Evolutionary conservation across 2,113 vertebrate genomes (phyloP), one percentile per base, ranked within the genome.

Genomic region (Stigmatopora nigra): DNA sequence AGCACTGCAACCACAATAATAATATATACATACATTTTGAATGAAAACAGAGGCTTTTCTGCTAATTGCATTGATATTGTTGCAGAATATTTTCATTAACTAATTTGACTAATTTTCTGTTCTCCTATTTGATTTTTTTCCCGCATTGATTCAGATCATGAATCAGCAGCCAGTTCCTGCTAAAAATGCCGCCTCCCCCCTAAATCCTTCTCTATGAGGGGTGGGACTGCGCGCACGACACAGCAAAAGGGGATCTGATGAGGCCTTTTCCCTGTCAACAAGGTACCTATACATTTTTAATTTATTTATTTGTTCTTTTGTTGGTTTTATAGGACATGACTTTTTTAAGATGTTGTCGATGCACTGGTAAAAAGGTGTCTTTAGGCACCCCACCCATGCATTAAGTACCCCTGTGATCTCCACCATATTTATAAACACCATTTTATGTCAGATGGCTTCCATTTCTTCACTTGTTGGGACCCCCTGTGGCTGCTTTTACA

Each of bases 261-360:
- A 72, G 71, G 69, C 66, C 65, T 80, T 80, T 45, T 13, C 81
- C 72, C 72, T 79, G 69, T 51, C 63, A 67, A 82, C 72, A 64
- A 89, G 90, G 89, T 90, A 89, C 84, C 87, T 53, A 53, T 53
- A 20, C 51, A 20, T 41, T 41, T 31, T 14, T 25, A 31, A 9
- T 55, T 22, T 14, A 20, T 20, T 52, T 13, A 10, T 20, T 52
- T 88, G 86, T 79, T 76, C 41, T 85, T 92, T 90, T 92, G 91
- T 90, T 86, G 88, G 91, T 89, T 88, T 90, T 89, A 90, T 89
- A 84, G 90, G 87, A 90, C 85, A 82, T 79, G 85, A 84, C 78
- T 83, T 88, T 88, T 92, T 91, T 89, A 91, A 90, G 86, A 90
- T 78, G 83, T 88, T 91, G 90, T 91, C 90, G 88, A 89, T 78